Conservation (phyloP, 2,113 vertebrate genomes). For the Condylura cristata region DNA sequence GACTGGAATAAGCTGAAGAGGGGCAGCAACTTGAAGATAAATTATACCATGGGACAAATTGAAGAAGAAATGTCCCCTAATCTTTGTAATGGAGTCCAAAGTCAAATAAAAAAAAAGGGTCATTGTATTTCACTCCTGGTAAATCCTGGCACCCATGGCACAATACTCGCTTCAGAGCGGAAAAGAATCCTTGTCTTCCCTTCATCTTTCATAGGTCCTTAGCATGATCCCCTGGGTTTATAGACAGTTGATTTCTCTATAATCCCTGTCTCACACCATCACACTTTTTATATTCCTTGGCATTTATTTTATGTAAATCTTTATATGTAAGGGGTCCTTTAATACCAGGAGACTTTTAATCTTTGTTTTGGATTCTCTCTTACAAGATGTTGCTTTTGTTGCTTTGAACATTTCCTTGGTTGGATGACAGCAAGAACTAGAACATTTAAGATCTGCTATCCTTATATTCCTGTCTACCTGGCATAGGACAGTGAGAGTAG, state of each 20-base stretch:
- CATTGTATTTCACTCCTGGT: neutral
- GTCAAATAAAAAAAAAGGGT: neutral
- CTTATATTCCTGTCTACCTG: neutral
- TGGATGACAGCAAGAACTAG: neutral
- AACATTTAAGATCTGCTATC: neutral
- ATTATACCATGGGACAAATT: neutral
- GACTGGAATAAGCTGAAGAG: conserved; percentile 10
- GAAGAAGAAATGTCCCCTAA: neutral
- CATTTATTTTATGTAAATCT: neutral
- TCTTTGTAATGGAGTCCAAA: neutral
- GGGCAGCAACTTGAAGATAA: neutral
- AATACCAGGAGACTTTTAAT: no score
- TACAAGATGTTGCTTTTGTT: neutral
- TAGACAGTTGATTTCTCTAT: neutral
- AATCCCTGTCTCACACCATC: neutral
- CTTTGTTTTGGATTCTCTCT: neutral
- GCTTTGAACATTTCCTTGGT: neutral
- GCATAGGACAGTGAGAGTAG: neutral
- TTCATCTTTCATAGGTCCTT: neutral
- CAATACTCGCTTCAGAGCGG: neutral
- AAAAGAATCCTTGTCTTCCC: neutral
- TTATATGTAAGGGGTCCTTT: neutral
- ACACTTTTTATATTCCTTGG: neutral
- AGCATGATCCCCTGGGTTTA: neutral
- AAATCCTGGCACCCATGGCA: neutral